Evolutionary conservation across 1,140 invertebrate genomes (phyloP).

Genomic region (Agrilus planipennis): DNA sequence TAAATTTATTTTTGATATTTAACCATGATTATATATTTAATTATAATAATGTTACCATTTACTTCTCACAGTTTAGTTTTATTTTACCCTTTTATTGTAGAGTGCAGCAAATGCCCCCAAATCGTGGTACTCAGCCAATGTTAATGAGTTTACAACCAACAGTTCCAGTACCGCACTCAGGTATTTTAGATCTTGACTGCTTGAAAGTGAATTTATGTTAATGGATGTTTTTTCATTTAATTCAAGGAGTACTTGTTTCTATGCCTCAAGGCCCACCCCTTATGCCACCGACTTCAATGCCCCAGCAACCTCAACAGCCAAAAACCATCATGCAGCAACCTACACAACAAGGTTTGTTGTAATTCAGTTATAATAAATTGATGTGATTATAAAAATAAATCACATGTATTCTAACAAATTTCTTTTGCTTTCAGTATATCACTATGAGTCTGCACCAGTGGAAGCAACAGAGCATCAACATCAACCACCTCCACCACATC

Average conservation of each 20-base stretch:
- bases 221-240: constrained; percentile 5
- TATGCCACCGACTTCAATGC: constrained; percentile 27
- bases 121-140: constrained; percentile 26
- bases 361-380: background rate
- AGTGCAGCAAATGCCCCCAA: constrained; percentile 32
- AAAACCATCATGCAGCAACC: constrained; percentile 11
- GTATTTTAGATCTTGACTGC: too few species aligned
- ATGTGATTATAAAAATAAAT: background rate
- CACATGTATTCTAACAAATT: too few species aligned
- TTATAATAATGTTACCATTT: background rate
- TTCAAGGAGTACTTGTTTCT: constrained; percentile 30
- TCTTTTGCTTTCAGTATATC: constrained; percentile 13
- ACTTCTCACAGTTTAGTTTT: background rate
- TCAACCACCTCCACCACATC: too few species aligned
- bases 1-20: too few species aligned
- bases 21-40: background rate
- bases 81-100: background rate
- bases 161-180: constrained; percentile 24
- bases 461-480: constrained; percentile 9
- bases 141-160: constrained; percentile 25
- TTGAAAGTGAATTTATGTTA: too few species aligned
- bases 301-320: constrained; percentile 23
- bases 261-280: constrained; percentile 29
- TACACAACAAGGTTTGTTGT: constrained; percentile 12
- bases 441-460: constrained; percentile 10